These are phyloP conservation scores for Coelopa pilipes DNA, from an alignment of 2,888 invertebrate species.

Conservation along the genomic window DNA sequence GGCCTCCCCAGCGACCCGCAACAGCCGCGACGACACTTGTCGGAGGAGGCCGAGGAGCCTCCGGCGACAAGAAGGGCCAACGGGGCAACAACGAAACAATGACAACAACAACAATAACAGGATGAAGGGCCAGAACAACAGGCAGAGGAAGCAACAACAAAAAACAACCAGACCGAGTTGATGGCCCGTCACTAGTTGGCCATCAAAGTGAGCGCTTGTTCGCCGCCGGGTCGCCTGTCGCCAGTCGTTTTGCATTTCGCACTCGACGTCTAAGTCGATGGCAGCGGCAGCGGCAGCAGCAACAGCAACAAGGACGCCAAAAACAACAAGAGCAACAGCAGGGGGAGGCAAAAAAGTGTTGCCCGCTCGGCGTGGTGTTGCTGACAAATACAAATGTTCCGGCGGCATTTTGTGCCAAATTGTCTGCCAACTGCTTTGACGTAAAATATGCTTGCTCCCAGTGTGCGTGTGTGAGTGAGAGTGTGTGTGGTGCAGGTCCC, in stretches of 20 bases:
- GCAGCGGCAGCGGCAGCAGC: too few species aligned
- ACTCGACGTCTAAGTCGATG: too few species aligned
- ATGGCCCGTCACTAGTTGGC: slow-evolving; percentile 25
- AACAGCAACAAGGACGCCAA: too few species aligned
- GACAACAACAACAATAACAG: too few species aligned
- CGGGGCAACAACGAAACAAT: background rate
- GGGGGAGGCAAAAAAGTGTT: background rate
- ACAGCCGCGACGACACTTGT: too few species aligned
- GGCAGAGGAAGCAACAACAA: background rate
- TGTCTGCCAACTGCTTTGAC: slow-evolving; percentile 47
- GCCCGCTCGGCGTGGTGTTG: background rate
- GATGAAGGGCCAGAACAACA: background rate
- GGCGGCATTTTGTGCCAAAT: slow-evolving; percentile 47
- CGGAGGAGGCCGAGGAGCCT: too few species aligned
- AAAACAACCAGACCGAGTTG: slow-evolving; percentile 19
- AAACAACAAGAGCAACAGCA: too few species aligned
- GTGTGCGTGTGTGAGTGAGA: slow-evolving; percentile 46
- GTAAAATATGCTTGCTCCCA: slow-evolving; percentile 24
- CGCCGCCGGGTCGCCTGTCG: slow-evolving; percentile 16
- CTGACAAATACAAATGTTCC: slow-evolving; percentile 36
- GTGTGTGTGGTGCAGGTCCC: slow-evolving; percentile 33
- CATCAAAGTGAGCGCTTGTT: slow-evolving; percentile 28
- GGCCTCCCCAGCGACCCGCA: too few species aligned
- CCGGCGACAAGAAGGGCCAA: too few species aligned
- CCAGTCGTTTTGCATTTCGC: slow-evolving; percentile 16